Conservation (phyloP, 2,888 invertebrate genomes). For the Exocentrus adspersus region DNA sequence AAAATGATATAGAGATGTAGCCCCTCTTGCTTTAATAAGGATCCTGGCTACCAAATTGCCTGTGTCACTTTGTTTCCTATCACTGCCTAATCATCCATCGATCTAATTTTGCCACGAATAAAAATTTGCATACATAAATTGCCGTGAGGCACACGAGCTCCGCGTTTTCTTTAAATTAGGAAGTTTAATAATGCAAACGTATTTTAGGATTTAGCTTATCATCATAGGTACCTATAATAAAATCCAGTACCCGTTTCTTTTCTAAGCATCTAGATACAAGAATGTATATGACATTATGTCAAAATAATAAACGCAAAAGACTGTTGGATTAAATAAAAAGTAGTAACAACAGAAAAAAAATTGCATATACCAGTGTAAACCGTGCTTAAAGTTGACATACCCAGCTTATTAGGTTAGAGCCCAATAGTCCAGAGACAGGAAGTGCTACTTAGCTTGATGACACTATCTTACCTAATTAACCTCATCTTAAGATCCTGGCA, state of each 20-base stretch:
- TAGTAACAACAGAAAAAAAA: too few species aligned
- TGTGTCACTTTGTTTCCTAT: conserved; percentile 44
- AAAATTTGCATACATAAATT: conserved; percentile 42
- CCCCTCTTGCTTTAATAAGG: conserved; percentile 46
- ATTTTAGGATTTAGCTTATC: too few species aligned
- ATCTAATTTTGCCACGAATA: conserved; percentile 36
- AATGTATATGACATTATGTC: too few species aligned
- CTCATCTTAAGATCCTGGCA: neutral
- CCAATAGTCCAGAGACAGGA: too few species aligned
- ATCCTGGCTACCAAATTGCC: conserved; percentile 46
- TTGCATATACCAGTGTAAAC: too few species aligned
- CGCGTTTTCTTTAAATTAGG: conserved; percentile 33
- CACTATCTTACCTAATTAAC: conserved; percentile 25
- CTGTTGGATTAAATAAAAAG: too few species aligned
- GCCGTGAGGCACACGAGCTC: conserved; percentile 30
- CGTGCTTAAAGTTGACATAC: too few species aligned
- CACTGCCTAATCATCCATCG: conserved; percentile 43
- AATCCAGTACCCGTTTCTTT: too few species aligned
- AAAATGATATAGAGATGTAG: conserved; percentile 50
- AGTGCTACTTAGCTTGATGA: conserved; percentile 24
- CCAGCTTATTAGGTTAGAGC: too few species aligned
- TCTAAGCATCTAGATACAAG: too few species aligned
- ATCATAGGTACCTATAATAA: too few species aligned
- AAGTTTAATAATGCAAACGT: conserved; percentile 11
- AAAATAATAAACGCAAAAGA: too few species aligned